phyloP scores from a whole-genome alignment of 2,888 invertebrate genomes.

The Tipula lateralis region DNA sequence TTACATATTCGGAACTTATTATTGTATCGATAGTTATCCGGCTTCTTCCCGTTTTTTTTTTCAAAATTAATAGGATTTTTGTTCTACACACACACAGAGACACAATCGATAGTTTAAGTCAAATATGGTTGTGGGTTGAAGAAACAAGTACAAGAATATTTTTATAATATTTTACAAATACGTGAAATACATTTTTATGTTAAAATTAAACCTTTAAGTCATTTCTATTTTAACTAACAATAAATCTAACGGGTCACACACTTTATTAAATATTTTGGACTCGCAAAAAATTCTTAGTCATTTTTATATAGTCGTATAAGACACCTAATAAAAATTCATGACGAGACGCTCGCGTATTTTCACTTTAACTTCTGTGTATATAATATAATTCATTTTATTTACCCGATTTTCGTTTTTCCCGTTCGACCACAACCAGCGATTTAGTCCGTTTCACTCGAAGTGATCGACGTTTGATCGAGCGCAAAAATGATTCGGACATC shows the following conservation, averaged over 20 bases:
- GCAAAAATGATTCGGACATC: slow-evolving; percentile 69
- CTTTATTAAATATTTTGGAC: not conserved
- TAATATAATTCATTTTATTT: slow-evolving; percentile 45
- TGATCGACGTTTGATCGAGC: slow-evolving; percentile 66
- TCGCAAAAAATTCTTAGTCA: not conserved
- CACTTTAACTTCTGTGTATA: too few species aligned
- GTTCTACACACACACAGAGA: not conserved
- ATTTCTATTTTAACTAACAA: not conserved
- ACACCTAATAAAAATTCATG: not conserved
- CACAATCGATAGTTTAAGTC: not conserved
- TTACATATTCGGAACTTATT: not conserved
- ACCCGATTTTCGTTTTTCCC: slow-evolving; percentile 76
- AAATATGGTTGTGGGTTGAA: not conserved
- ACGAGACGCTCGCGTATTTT: not conserved
- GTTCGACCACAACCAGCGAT: slow-evolving; percentile 61
- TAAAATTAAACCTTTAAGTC: not conserved
- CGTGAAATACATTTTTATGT: not conserved
- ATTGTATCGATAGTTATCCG: not conserved
- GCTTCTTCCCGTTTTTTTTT: not conserved
- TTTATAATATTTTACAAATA: not conserved
- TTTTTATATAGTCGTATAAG: not conserved
- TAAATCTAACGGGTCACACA: not conserved
- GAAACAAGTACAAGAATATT: not conserved
- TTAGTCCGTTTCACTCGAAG: slow-evolving; percentile 70
- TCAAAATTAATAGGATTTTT: not conserved